Evolutionary conservation across 2,888 invertebrate species (phyloP).

Genomic region (Callyntrura guangdongensis): DNA sequence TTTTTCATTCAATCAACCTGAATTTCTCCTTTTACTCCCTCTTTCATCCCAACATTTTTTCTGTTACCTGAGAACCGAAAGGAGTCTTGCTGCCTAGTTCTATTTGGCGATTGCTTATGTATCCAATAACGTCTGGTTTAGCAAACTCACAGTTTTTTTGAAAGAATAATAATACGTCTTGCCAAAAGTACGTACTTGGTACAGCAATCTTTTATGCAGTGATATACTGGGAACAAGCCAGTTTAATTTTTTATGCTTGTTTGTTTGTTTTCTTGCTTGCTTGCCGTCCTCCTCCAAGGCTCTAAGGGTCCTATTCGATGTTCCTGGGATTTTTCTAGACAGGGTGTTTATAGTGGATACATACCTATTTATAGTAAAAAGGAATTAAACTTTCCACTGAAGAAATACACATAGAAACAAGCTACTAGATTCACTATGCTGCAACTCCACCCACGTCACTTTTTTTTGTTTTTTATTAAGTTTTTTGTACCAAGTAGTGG

Average conservation of each 20-base stretch:
- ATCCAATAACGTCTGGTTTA: background rate
- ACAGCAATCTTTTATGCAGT: too few species aligned
- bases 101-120: background rate
- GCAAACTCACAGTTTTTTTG: background rate
- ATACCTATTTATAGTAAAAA: too few species aligned
- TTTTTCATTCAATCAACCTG: constrained; percentile 11
- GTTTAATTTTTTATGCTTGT: constrained; percentile 23
- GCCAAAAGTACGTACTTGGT: background rate
- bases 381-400: too few species aligned
- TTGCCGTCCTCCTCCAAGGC: too few species aligned
- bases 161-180: background rate
- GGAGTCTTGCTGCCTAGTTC: background rate
- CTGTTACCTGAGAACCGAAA: constrained; percentile 12
- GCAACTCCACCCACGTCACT: too few species aligned
- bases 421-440: too few species aligned
- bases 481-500: background rate
- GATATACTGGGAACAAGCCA: background rate
- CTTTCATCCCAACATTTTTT: background rate
- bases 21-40: constrained; percentile 27
- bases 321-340: too few species aligned
- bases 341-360: too few species aligned
- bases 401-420: too few species aligned
- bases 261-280: background rate
- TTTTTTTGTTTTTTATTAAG: background rate
- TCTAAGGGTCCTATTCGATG: too few species aligned